Evolutionary conservation across 2,797 vertebrate genomes (phyloP), one percentile per base, ranked within the genome.

Genomic region (Labroides dimidiatus): DNA sequence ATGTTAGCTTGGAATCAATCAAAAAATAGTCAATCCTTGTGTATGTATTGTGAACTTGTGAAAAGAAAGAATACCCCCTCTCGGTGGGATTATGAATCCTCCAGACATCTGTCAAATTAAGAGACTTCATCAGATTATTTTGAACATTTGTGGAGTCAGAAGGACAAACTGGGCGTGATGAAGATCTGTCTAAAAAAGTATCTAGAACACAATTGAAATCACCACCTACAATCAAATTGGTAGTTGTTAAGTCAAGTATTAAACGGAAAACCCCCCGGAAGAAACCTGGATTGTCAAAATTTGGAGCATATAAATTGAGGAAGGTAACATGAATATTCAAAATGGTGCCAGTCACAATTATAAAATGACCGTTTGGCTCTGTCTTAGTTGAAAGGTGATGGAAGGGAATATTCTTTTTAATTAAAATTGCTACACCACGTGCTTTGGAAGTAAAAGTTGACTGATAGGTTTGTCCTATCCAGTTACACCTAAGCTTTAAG

Each of bases 21-120:
- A 43, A 19, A 27, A 48, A 60, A 1, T 60, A 21, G 13, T 60
- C 57, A 47, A 14, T 60, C 15, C 56, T 44, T 33, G 30, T 60
- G 2, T 37, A 60, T 3, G 58, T 48, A 1, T 7, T 21, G 19
- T 60, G 44, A 21, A 48, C 27, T 36, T 60, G 30, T 5, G 43
- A 47, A 15, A 59, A 53, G 10, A 59, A 59, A 11, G 57, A 60
- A 8, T 60, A 48, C 16, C 23, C 58, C 17, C 37, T 60, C 15
- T 48, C 44, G 1, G 44, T 17, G 9, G 58, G 44, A 48, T 48
- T 0, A 0, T 47, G 19, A 48, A 61, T 37, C 2, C 30, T 61
- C 30, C 44, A 61, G 33, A 49, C 37, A 23, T 58, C 56, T 9
- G 30, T 24, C 2, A 44, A 13, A 4, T 30, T 58, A 4, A 49